phyloP scores from a whole-genome alignment of 2,797 vertebrate genomes.

The Cichlasoma orientale region DNA sequence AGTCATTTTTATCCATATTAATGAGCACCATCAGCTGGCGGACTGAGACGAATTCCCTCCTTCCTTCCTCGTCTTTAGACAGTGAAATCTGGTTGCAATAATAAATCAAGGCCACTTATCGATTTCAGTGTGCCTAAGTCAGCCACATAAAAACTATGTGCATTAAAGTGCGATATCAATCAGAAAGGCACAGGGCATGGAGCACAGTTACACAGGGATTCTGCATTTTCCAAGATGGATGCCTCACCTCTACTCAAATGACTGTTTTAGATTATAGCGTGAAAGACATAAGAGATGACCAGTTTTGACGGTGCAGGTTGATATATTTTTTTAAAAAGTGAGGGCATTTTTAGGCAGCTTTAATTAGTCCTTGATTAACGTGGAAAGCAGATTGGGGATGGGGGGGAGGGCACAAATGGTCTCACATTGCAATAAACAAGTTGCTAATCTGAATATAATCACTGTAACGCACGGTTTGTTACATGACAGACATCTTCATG shows the following conservation, averaged over 20 bases:
- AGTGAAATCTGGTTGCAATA: constrained; percentile 43
- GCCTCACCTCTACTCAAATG: background rate
- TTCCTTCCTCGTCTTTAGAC: constrained; percentile 32
- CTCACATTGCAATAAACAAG: constrained; percentile 35
- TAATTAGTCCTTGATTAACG: background rate
- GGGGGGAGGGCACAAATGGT: background rate
- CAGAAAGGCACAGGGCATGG: background rate
- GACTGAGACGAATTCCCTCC: constrained; percentile 50
- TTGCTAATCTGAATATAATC: constrained; percentile 55
- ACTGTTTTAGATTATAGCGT: background rate
- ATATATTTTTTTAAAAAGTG: background rate
- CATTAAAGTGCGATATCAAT: constrained; percentile 39
- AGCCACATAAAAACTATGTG: constrained; percentile 19
- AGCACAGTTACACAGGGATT: background rate
- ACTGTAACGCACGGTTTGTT: constrained; percentile 24
- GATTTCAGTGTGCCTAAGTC: constrained; percentile 38
- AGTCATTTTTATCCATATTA: constrained; percentile 76
- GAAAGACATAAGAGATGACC: background rate
- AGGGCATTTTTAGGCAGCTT: background rate
- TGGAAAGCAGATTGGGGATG: background rate
- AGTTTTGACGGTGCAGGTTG: background rate
- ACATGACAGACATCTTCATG: constrained; percentile 45
- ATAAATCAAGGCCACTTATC: constrained; percentile 58
- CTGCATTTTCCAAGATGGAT: constrained; percentile 25
- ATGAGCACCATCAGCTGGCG: constrained; percentile 65